Evolutionary conservation across 2,797 vertebrate genomes (phyloP).

Genomic region (Pipistrellus nathusii): DNA sequence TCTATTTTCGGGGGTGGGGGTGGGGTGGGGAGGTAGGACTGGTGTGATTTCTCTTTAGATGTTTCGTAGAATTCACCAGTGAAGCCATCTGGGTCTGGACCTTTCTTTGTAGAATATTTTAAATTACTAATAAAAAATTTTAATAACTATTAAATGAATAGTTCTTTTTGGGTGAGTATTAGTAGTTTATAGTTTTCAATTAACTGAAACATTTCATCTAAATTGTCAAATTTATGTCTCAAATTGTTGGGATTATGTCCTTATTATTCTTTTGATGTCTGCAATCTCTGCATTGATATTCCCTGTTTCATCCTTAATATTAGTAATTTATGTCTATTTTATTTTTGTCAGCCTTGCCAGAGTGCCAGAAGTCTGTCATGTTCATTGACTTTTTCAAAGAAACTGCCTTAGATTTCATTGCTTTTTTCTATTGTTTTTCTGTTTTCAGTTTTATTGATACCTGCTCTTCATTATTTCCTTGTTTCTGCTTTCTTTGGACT

Average conservation of each 20-base stretch:
- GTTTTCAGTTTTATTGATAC: constrained; percentile 29
- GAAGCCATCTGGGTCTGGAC: neutral
- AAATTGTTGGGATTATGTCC: neutral
- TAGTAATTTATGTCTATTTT: neutral
- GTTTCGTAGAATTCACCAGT: constrained; percentile 18
- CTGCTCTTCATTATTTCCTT: constrained; percentile 25
- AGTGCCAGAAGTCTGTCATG: neutral
- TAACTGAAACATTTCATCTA: neutral
- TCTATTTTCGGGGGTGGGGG: constrained; percentile 39
- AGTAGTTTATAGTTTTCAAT: constrained; percentile 38
- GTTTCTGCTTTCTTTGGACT: neutral
- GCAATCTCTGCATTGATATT: neutral
- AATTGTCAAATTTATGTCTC: constrained; percentile 10
- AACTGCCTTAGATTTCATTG: neutral
- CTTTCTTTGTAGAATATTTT: constrained; percentile 14
- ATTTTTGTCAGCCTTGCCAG: neutral
- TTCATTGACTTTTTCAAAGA: constrained; percentile 36
- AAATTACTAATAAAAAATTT: neutral
- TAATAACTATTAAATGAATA: neutral
- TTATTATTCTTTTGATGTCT: neutral
- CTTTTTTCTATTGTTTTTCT: neutral
- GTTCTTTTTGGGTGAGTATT: constrained; percentile 13
- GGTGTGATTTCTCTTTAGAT: constrained; percentile 16
- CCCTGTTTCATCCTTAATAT: neutral
- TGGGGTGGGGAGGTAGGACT: neutral